phyloP scores from a whole-genome alignment of 2,797 vertebrate species.

The Tamandua tetradactyla region DNA sequence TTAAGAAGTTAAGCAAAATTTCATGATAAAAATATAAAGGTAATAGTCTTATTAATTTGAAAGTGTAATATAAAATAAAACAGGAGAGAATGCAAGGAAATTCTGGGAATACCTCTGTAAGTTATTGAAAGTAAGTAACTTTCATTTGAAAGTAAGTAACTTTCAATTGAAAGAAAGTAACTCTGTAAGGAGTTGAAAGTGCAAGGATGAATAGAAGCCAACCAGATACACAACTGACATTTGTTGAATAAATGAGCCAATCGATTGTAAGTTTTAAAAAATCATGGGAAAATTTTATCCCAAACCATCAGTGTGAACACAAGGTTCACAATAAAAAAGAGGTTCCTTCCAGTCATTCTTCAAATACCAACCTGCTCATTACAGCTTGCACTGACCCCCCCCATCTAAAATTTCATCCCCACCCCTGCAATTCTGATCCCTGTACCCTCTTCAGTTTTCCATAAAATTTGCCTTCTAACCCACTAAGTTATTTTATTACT shows the following conservation, averaged over 20 bases:
- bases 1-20: not conserved
- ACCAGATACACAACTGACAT: not conserved
- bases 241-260: not conserved
- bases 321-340: not conserved
- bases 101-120: rapidly evolving
- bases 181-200: not conserved
- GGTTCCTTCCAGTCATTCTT: not conserved
- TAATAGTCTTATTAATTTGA: not conserved
- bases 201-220: not conserved
- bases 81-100: not conserved
- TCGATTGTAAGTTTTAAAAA: slow-evolving; percentile 13
- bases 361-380: not conserved
- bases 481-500: not conserved
- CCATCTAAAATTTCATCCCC: not conserved
- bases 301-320: not conserved
- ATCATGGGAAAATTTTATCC: not conserved
- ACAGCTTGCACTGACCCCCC: rapidly evolving
- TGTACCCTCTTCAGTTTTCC: not conserved
- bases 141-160: too few relatives aligned
- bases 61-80: not conserved
- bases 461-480: not conserved
- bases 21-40: not conserved
- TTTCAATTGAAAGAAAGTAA: too few relatives aligned
- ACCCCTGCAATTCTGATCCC: rapidly evolving
- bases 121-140: too few relatives aligned